Conservation (phyloP, 2,113 vertebrate genomes). For the Sula dactylatra region DNA sequence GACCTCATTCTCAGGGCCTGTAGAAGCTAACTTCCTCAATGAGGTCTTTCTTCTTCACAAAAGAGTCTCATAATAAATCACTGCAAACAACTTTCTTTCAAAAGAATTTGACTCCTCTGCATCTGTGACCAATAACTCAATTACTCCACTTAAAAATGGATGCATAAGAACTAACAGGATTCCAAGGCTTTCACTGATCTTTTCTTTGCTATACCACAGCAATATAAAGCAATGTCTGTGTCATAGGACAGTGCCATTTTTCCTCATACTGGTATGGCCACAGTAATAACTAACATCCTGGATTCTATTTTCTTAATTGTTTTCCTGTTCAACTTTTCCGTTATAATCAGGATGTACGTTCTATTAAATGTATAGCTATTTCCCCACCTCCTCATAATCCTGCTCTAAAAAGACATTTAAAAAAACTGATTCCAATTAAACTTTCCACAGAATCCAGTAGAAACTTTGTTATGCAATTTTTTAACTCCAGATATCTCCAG, state of each 20-base stretch:
- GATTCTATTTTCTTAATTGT: neutral
- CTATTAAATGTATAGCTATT: neutral
- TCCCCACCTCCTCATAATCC: neutral
- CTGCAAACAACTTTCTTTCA: neutral
- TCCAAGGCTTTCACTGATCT: neutral
- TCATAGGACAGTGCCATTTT: neutral
- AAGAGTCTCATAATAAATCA: neutral
- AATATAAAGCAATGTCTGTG: neutral
- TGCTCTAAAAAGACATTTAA: neutral
- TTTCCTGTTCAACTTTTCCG: neutral
- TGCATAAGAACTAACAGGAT: neutral
- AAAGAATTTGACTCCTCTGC: neutral
- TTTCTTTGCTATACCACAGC: neutral
- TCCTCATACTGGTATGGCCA: neutral
- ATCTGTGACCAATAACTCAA: neutral
- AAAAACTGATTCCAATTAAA: neutral
- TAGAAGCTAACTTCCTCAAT: neutral
- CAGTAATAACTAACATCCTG: neutral
- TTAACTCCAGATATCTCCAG: neutral
- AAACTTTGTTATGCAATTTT: neutral
- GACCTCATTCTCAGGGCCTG: neutral
- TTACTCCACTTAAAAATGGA: neutral
- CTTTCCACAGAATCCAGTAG: neutral
- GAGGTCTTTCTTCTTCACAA: neutral
- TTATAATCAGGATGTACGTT: neutral